Evolutionary conservation across 2,797 vertebrate species (phyloP).

Genomic region (Tinamus major): DNA sequence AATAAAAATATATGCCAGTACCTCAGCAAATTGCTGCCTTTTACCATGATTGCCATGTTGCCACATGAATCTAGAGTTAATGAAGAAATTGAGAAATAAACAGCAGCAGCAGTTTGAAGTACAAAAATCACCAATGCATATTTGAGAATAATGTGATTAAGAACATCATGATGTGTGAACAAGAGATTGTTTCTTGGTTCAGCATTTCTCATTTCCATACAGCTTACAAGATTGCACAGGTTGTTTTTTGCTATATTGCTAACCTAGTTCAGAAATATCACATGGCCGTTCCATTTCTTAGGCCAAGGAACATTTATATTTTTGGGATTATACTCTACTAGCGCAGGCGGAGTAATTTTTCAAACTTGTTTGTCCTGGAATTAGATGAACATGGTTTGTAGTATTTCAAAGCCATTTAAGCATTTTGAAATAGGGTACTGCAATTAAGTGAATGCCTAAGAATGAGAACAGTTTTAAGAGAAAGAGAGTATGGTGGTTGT

Average conservation of each 20-base stretch:
- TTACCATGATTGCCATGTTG: neutral
- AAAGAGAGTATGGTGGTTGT: neutral
- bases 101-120: slow-evolving; percentile 50
- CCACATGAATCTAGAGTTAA: slow-evolving; percentile 59
- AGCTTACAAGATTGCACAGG: neutral
- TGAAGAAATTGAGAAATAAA: slow-evolving; percentile 76
- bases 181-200: slow-evolving; percentile 37
- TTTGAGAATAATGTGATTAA: slow-evolving; percentile 71
- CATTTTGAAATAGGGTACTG: neutral
- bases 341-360: slow-evolving; percentile 54
- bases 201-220: slow-evolving; percentile 54
- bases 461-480: slow-evolving; percentile 40
- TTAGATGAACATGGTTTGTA: slow-evolving; percentile 47
- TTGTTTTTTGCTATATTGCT: neutral
- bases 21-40: slow-evolving; percentile 58
- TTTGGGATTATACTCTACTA: slow-evolving; percentile 59
- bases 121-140: slow-evolving; percentile 58
- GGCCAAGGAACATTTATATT: slow-evolving; percentile 50
- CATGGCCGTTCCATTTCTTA: neutral
- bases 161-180: slow-evolving; percentile 46
- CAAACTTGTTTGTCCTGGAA: slow-evolving; percentile 52
- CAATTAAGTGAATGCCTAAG: slow-evolving; percentile 35
- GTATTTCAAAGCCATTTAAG: slow-evolving; percentile 40
- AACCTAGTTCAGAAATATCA: neutral
- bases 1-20: slow-evolving; percentile 64